Conservation (phyloP, 2,797 vertebrate genomes). For the Pseudocheirus occidentalis region DNA sequence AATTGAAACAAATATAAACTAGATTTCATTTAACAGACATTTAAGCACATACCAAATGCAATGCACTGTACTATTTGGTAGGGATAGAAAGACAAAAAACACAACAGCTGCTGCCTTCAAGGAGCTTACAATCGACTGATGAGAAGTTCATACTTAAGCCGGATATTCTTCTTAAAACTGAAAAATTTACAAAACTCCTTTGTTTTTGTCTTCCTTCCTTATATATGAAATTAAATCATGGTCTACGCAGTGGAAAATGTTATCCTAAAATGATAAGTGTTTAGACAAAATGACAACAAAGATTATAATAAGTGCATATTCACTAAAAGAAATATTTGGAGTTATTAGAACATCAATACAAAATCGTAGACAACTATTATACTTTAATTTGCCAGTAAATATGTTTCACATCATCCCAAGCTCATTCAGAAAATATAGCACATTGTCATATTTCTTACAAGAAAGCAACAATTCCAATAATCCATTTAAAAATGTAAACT, state of each 20-base stretch:
- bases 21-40: not conserved
- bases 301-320: not conserved
- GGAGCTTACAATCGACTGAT: not conserved
- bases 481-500: conserved; percentile 16
- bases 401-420: not conserved
- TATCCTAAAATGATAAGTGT: conserved; percentile 3
- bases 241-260: conserved; percentile 14
- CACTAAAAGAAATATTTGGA: not conserved
- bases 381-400: conserved; percentile 14
- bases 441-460: not conserved
- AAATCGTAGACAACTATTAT: conserved; percentile 5
- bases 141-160: not conserved
- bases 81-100: not conserved
- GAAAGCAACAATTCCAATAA: not conserved
- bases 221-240: not conserved
- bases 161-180: not conserved
- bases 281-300: conserved; percentile 13
- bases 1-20: conserved; percentile 59
- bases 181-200: not conserved
- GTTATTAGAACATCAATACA: not conserved
- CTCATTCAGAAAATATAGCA: conserved; percentile 19
- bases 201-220: not conserved
- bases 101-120: not conserved
- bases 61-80: not conserved
- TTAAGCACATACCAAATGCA: not conserved